Evolutionary conservation across 2,113 vertebrate genomes (phyloP), one percentile per base, ranked within the genome.

Genomic region (Taurulus bubalis): DNA sequence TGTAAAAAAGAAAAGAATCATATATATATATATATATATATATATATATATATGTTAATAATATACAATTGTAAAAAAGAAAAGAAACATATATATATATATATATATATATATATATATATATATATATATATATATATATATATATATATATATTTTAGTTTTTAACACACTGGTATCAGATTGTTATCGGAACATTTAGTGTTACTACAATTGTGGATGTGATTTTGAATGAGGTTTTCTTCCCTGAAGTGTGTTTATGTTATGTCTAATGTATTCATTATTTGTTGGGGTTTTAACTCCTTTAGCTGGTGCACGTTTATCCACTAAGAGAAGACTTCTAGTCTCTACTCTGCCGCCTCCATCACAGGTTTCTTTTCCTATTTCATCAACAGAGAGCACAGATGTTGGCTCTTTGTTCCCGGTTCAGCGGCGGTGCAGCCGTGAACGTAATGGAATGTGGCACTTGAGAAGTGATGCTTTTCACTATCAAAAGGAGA

Each of bases 401-500:
- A 28, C 3, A 26, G 9, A 2, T 77, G 24, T 40, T 45, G 58
- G 1, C 4, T 14, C 1, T 63, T 53, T 71, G 38, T 53, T 3
- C 6, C 2, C 9, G 6, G 68, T 51, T 63, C 67, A 8, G n/a
- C 4, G 28, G 11, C 9, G 12, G 3, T 30, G 42, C 32, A 51
- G 9, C 22, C 40, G 26, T 66, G n/a, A 15, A 12, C 55, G 15
- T 34, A 65, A 58, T 58, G 4, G 1, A 66, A 36, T 59, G 62
- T 3, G 26, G 16, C 30, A 51, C 9, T 56, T 56, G 47, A 72
- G 8, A 65, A 58, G 11, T 26, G 49, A 6, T 18, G 38, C 49
- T 47, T 72, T 72, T 71, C 60, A 58, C 26, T 14, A n/a, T 67
- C 51, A 30, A 60, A 56, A 51, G n/a, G 30, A 18, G 18, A 18